Evolutionary conservation across 1,140 invertebrate genomes (phyloP).

Genomic region (Drosophila sp.): DNA sequence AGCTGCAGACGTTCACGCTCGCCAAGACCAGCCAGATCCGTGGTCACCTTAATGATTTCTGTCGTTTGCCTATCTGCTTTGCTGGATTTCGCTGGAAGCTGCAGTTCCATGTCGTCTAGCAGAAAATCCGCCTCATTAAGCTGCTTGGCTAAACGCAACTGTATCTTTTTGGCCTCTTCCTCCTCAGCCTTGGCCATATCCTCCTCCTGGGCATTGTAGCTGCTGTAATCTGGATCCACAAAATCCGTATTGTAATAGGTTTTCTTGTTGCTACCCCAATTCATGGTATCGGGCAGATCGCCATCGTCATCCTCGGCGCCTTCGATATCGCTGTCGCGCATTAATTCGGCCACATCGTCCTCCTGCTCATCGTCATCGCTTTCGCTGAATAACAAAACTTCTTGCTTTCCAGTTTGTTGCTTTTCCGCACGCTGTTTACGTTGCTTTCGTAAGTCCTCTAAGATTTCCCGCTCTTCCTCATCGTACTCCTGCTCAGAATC

Average conservation of each 20-base stretch:
- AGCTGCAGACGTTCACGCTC: constrained; percentile 91
- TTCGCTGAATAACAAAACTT: constrained; percentile 87
- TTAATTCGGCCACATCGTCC: constrained; percentile 82
- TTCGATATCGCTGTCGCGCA: constrained; percentile 90
- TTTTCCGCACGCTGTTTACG: constrained; percentile 84
- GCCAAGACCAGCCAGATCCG: constrained; percentile 90
- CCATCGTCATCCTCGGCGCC: constrained; percentile 89
- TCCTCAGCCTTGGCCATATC: constrained; percentile 92
- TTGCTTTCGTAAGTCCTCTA: constrained; percentile 87
- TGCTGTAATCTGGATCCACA: constrained; percentile 93
- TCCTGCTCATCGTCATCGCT: constrained; percentile 85
- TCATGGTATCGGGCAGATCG: constrained; percentile 90
- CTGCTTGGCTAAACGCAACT: constrained; percentile 91
- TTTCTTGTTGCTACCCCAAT: constrained; percentile 93
- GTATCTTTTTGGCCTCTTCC: constrained; percentile 92
- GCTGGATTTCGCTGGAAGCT: constrained; percentile 12
- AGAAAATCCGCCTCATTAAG: constrained; percentile 93
- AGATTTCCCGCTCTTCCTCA: constrained; percentile 87
- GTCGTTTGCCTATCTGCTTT: constrained; percentile 84
- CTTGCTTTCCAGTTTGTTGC: constrained; percentile 88
- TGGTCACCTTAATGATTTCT: constrained; percentile 68
- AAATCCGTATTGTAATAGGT: constrained; percentile 94
- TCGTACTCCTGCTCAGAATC: constrained; percentile 90
- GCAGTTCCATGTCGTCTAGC: constrained; percentile 86
- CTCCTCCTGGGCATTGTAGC: constrained; percentile 89